Evolutionary conservation across 2,797 vertebrate species (phyloP).

Genomic region (Mus minutoides): DNA sequence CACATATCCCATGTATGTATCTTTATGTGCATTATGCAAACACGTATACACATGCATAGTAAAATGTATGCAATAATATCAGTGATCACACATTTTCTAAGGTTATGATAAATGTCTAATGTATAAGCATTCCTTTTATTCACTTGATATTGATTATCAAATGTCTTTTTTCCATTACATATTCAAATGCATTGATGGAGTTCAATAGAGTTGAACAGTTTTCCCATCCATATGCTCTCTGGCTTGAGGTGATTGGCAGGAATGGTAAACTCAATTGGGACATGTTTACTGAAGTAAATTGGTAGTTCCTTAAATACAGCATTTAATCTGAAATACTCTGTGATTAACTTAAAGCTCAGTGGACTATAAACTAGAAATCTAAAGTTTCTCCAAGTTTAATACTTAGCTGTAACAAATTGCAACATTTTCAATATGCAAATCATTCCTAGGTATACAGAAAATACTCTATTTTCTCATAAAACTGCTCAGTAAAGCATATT

Average conservation of each 20-base stretch:
- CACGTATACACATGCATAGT: background rate
- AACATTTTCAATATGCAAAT: slow-evolving; percentile 19
- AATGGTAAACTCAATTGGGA: background rate
- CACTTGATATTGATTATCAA: background rate
- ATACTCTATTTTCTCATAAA: slow-evolving; percentile 38
- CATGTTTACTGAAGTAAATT: slow-evolving; percentile 66
- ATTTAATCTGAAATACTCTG: slow-evolving; percentile 63
- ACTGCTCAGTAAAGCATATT: slow-evolving; percentile 22
- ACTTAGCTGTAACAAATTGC: background rate
- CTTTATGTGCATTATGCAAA: background rate
- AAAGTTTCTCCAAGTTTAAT: slow-evolving; percentile 2
- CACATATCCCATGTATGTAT: background rate
- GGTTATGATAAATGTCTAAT: background rate
- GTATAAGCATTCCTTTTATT: background rate
- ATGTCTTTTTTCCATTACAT: background rate
- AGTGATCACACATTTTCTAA: background rate
- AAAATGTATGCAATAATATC: background rate
- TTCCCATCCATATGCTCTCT: background rate
- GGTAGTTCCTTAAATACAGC: slow-evolving; percentile 59
- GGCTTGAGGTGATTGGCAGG: background rate
- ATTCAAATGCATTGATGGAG: background rate
- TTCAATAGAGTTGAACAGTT: background rate
- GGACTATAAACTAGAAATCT: slow-evolving; percentile 58
- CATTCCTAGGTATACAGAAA: background rate
- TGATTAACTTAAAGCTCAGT: slow-evolving; percentile 71